Conservation (phyloP, 2,888 invertebrate genomes). For the Psylliodes chrysocephalus region DNA sequence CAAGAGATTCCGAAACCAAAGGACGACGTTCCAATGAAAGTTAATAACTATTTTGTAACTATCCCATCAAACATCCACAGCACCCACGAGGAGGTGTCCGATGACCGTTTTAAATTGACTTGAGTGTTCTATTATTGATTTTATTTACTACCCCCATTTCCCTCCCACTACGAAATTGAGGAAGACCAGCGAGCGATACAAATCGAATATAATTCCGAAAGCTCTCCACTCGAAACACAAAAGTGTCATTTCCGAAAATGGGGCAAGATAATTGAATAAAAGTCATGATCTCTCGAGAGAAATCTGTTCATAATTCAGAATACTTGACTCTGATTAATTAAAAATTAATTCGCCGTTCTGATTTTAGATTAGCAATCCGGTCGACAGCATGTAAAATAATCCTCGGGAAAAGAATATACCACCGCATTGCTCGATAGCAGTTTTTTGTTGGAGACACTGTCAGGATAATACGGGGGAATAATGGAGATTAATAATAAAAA, state of each 20-base stretch:
- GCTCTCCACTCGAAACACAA: slow-evolving; percentile 1
- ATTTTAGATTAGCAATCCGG: neutral
- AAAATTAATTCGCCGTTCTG: slow-evolving; percentile 9
- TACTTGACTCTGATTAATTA: neutral
- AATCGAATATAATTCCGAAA: slow-evolving; percentile 4
- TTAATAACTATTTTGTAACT: neutral
- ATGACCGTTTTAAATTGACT: slow-evolving; percentile 9
- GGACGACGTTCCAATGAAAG: neutral
- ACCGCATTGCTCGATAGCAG: no score
- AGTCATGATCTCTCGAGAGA: slow-evolving; percentile 5
- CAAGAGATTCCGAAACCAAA: neutral
- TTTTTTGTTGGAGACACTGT: no score
- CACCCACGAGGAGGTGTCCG: neutral
- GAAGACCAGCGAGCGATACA: neutral
- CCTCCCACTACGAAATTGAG: no score
- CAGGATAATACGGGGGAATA: no score
- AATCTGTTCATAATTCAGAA: slow-evolving; percentile 6
- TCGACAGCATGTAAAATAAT: no score
- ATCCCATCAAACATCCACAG: neutral
- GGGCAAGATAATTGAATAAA: slow-evolving; percentile 5
- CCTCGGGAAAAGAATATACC: no score
- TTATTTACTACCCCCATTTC: no score
- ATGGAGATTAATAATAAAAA: no score
- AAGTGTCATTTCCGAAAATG: slow-evolving; percentile 9
- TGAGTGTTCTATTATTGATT: slow-evolving; percentile 9